Evolutionary conservation across 1,140 invertebrate genomes (phyloP).

Genomic region (Hyposmocoma kahamanoa): DNA sequence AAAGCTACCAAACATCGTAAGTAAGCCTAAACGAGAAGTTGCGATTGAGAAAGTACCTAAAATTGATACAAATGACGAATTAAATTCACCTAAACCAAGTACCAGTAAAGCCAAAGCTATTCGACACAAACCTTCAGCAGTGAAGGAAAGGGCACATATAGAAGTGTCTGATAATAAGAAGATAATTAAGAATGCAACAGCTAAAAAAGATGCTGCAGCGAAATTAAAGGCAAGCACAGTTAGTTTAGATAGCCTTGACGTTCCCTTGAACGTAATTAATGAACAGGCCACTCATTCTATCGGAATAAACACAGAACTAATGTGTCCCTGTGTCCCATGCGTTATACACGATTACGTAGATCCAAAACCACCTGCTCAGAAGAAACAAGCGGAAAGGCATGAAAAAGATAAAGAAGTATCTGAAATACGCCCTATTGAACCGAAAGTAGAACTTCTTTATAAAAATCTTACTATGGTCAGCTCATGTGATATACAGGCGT

Average conservation of each 20-base stretch:
- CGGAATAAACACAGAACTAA: constrained; percentile 53
- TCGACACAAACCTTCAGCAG: no score
- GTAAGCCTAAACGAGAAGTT: constrained; percentile 13
- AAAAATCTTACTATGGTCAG: constrained; percentile 46
- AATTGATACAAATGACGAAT: constrained; percentile 9
- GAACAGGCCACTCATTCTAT: constrained; percentile 40
- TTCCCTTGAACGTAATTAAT: constrained; percentile 12
- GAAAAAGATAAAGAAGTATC: neutral
- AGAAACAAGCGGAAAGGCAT: constrained; percentile 17
- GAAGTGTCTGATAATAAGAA: constrained; percentile 10
- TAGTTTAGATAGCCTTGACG: constrained; percentile 60
- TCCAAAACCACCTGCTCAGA: constrained; percentile 24
- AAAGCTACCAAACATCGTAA: constrained; percentile 14
- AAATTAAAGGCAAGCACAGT: constrained; percentile 46
- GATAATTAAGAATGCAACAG: neutral
- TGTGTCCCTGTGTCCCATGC: constrained; percentile 53
- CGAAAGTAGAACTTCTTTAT: constrained; percentile 45
- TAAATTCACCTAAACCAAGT: constrained; percentile 4
- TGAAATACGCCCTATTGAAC: constrained; percentile 11
- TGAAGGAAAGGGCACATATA: no score
- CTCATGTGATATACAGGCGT: constrained; percentile 31
- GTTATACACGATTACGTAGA: constrained; percentile 44
- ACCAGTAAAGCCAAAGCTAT: neutral
- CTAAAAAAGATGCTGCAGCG: constrained; percentile 42
- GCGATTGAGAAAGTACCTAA: neutral